Evolutionary conservation across 35 echinoderm and acorn worm genomes (phyloP), one percentile per base, ranked within the genome.

Genomic region (Strongylocentrotus purpuratus): DNA sequence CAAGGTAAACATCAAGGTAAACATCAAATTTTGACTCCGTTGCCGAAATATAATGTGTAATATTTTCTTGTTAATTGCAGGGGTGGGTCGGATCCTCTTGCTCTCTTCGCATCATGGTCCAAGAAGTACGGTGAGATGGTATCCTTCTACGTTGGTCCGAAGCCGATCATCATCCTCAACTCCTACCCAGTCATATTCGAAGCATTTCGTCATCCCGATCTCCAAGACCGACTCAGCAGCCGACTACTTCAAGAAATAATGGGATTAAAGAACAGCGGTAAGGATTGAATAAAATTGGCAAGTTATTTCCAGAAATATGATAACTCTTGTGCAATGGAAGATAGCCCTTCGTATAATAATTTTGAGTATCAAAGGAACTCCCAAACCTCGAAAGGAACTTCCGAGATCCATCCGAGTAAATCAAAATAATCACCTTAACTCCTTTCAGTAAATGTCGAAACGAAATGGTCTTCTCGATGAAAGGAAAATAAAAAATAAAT

Each of bases 161-260:
- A 94, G 48, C 32, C 91, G 18, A 94, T 99, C 15, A 92, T 99
- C 28, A 95, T 99, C 0, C 95, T 97, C 8, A 99, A 97, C 86
- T 96, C 96, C 32, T 96, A 96, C 31, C 22, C 95, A 0, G 55
- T 87, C 15, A 97, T 97, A 15, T 95, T 96, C 48, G 95, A 99
- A 13, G 98, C 95, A 4, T 98, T 98, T 61, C 95, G 71, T 46
- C 95, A 96, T n/a, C 90, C 96, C 0, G 85, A 96, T 31, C 94
- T 98, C 32, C 94, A 95, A 25, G 94, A 94, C 5, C 61, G 97
- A 94, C 96, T 94, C 15, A 33, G 47, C 55, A 94, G 92, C 31
- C 88, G 46, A 46, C 61, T 98, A 12, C 70, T 96, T 8, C 78
- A 59, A 5, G 94, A 95, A 48, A 61, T 93, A 31, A 96, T 46